Evolutionary conservation across 2,797 vertebrate species (phyloP), one percentile per base, ranked within the genome.

Genomic region (Sciurus carolinensis): DNA sequence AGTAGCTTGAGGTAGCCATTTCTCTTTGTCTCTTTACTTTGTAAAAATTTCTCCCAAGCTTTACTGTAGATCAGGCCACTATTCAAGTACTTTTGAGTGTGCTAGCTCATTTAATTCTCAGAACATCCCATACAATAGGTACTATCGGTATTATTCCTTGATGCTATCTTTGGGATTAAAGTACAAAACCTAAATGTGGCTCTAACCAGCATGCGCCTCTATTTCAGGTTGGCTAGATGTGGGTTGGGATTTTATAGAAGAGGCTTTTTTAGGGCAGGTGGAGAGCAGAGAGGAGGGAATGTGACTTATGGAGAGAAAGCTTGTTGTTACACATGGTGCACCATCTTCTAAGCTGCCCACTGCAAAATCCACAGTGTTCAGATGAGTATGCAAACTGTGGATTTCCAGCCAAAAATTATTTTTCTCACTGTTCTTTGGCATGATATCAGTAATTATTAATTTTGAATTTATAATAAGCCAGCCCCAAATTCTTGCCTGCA

Each of bases 391-490:
- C 77, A 66, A 79, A 28, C 71, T 87, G 8, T 73, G 64, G 42
- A 82, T 91, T 95, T 94, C 54, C 33, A 85, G 73, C 50, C 87
- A 33, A 87, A 87, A 80, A 75, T 83, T 67, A 22, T 83, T 95
- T 96, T 94, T 93, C 62, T 86, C 42, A 39, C 79, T 85, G 57
- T 94, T 90, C 81, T 94, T 81, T 97, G 93, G 33, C 80, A 2
- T 66, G 5, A 81, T 93, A 36, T 36, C 62, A 94, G 28, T 77
- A 87, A 81, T 87, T 85, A 79, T 47, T 95, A 30, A 90, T 89
- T 96, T 90, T 88, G 62, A 94, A 72, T 90, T 62, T 87, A 11
- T 87, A 69, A 62, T 59, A 79, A 57, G 20, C 39, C 73, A 91
- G 33, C 85, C 13, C 77, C 12, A 0, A 67, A 90, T 72, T 90